These are phyloP conservation scores for Gymnothorax javanicus DNA, from an alignment of 2,797 vertebrate species.

Conservation along the genomic window DNA sequence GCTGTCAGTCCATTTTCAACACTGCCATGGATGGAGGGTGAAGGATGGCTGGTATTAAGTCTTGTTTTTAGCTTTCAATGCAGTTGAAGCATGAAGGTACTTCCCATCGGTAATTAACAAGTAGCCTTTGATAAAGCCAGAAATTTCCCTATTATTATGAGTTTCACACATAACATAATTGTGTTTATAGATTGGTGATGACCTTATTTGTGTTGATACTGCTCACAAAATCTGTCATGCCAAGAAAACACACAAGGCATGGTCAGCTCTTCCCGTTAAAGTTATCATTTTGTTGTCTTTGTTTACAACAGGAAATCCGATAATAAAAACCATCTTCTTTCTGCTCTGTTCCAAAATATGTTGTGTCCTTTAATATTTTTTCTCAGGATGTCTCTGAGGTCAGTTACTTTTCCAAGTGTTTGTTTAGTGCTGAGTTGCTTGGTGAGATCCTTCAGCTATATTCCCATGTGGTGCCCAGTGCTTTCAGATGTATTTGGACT, in stretches of 20 bases:
- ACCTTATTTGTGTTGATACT: not conserved
- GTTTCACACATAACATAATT: not conserved
- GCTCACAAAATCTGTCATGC: not conserved
- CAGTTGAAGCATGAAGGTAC: not conserved
- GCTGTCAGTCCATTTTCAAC: conserved; percentile 17
- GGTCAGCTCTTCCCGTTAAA: not conserved
- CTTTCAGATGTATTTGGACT: conserved; percentile 1
- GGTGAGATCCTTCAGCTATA: not conserved
- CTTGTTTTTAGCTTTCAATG: not conserved
- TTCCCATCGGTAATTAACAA: not conserved
- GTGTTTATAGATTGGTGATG: not conserved
- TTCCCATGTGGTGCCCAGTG: not conserved
- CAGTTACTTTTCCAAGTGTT: not conserved
- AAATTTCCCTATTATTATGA: not conserved
- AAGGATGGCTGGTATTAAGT: not conserved
- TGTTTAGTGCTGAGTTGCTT: not conserved
- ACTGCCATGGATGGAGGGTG: not conserved
- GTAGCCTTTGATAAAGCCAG: not conserved
- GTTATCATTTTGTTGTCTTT: not conserved
- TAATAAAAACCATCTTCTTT: not conserved
- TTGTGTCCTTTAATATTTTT: not conserved
- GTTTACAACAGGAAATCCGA: not conserved
- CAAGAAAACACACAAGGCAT: not conserved
- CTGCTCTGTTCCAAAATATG: no score
- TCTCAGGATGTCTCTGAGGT: not conserved